Conservation (phyloP, 2,888 invertebrate genomes). For the Dasypogon diadema region DNA sequence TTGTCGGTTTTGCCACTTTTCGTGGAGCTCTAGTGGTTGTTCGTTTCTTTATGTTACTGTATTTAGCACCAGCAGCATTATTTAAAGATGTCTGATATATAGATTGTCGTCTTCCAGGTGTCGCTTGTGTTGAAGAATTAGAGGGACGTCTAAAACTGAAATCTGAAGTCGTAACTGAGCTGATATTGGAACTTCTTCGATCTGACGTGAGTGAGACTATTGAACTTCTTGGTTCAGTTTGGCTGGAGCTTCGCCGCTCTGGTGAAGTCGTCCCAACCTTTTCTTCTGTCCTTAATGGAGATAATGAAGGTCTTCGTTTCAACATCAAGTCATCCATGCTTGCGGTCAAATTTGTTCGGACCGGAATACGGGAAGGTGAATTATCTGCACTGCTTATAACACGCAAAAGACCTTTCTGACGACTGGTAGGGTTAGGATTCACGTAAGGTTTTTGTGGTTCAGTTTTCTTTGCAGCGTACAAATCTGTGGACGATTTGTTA, state of each 20-base stretch:
- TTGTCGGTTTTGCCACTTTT: constrained; percentile 65
- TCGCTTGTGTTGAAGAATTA: constrained; percentile 53
- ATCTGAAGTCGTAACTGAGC: constrained; percentile 66
- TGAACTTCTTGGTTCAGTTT: constrained; percentile 61
- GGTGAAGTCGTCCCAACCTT: constrained; percentile 66
- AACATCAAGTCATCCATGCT: constrained; percentile 64
- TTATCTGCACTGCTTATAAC: constrained; percentile 62
- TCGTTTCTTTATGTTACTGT: constrained; percentile 53
- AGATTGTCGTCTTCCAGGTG: constrained; percentile 4
- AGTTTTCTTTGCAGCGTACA: constrained; percentile 57
- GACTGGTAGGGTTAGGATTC: constrained; percentile 66
- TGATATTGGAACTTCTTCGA: constrained; percentile 66
- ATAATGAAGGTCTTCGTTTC: constrained; percentile 50
- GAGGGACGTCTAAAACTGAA: constrained; percentile 65
- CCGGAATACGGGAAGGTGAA: constrained; percentile 60
- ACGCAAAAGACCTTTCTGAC: constrained; percentile 64
- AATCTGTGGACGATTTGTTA: constrained; percentile 62
- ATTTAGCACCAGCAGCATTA: constrained; percentile 42
- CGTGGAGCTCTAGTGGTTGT: constrained; percentile 57
- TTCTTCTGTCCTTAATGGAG: constrained; percentile 56
- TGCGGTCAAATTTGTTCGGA: constrained; percentile 62
- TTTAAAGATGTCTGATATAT: background rate
- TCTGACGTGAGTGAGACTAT: constrained; percentile 60
- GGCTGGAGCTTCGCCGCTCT: constrained; percentile 66
- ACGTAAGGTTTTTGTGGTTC: constrained; percentile 61